Evolutionary conservation across 2,888 invertebrate species (phyloP).

Genomic region (Himalopsyche japonica): DNA sequence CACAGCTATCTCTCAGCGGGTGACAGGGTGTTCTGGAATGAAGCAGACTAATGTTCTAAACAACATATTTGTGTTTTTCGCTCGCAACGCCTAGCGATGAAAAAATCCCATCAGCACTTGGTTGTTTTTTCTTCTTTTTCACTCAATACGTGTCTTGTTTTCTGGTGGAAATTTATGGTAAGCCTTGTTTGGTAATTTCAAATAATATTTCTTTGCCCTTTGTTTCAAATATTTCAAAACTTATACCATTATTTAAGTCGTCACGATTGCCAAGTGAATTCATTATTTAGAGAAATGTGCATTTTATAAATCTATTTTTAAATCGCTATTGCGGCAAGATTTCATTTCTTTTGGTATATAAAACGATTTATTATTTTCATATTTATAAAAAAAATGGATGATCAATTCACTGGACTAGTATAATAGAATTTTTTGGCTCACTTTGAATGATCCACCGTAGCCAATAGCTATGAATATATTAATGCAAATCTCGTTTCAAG

Average conservation of each 20-base stretch:
- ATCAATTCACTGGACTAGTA: no score
- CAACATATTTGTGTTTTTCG: conserved; percentile 23
- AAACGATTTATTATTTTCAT: no score
- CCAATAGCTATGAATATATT: no score
- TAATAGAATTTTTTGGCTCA: no score
- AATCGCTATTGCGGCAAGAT: no score
- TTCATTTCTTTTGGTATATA: no score
- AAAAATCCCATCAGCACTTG: not conserved
- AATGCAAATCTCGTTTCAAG: no score
- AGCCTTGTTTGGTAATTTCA: not conserved
- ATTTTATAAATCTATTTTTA: no score
- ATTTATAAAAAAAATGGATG: no score
- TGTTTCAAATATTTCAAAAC: not conserved
- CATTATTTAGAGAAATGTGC: not conserved
- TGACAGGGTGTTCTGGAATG: not conserved
- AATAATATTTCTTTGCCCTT: not conserved
- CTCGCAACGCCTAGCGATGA: not conserved
- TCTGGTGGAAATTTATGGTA: not conserved
- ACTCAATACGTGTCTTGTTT: not conserved
- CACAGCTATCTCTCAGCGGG: conserved; percentile 21
- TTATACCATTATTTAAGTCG: not conserved
- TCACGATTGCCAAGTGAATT: not conserved
- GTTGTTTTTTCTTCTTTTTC: not conserved
- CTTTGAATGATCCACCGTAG: no score
- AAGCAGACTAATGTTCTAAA: conserved; percentile 15